Conservation (phyloP, 1,140 invertebrate species). For the Halictus rubicundus region DNA sequence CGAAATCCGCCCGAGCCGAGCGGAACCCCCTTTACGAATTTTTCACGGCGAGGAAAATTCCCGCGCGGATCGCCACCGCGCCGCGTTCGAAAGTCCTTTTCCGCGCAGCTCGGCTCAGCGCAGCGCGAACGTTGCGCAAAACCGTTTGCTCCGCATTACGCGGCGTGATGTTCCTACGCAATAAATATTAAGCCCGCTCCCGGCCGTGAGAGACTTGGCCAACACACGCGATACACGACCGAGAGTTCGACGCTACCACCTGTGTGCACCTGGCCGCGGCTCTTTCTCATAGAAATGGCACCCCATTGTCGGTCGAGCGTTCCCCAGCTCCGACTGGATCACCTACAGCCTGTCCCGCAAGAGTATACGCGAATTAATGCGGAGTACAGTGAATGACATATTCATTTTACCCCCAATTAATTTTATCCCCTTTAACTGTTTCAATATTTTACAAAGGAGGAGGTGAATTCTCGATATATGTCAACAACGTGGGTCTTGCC, state of each 20-base stretch:
- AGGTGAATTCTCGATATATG: too few relatives aligned
- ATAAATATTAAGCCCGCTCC: slow-evolving; percentile 38
- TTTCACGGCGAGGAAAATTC: neutral
- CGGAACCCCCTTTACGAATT: neutral
- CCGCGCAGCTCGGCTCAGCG: neutral
- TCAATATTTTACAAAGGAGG: too few relatives aligned
- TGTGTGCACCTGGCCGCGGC: neutral
- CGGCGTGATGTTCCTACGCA: slow-evolving; percentile 32
- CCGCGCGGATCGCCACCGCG: neutral
- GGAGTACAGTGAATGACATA: too few relatives aligned
- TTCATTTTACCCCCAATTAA: too few relatives aligned
- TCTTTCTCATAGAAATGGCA: slow-evolving; percentile 34
- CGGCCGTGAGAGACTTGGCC: slow-evolving; percentile 25
- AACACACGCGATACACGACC: neutral
- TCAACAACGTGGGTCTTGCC: too few relatives aligned
- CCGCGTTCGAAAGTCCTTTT: neutral
- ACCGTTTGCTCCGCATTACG: slow-evolving; percentile 10
- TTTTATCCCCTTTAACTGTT: too few relatives aligned
- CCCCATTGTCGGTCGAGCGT: slow-evolving; percentile 22
- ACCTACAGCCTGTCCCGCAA: too few relatives aligned
- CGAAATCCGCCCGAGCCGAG: neutral
- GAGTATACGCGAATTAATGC: too few relatives aligned
- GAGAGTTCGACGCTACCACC: slow-evolving; percentile 10
- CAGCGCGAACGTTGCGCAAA: neutral
- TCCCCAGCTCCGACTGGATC: too few relatives aligned